phyloP scores from a whole-genome alignment of 2,888 invertebrate genomes.

The Campaea margaritaria region DNA sequence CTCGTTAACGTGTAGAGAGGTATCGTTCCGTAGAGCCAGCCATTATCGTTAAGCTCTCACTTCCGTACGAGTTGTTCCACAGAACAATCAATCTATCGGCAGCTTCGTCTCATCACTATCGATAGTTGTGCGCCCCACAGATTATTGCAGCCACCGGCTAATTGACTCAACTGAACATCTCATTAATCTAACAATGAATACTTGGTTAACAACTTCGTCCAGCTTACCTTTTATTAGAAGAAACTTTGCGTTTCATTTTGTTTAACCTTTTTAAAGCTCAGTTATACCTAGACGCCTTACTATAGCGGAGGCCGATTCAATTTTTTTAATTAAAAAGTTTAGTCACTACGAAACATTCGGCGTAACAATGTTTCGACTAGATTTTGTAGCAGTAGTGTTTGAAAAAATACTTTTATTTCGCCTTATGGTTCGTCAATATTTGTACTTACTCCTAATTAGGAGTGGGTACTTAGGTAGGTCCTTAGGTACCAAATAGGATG shows the following conservation, averaged over 20 bases:
- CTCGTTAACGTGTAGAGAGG: slow-evolving; percentile 23
- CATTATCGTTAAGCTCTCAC: slow-evolving; percentile 42
- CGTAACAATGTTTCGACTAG: slow-evolving; percentile 3
- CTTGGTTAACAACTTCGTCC: slow-evolving; percentile 11
- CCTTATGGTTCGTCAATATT: too few relatives aligned
- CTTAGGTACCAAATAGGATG: too few relatives aligned
- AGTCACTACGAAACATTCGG: slow-evolving; percentile 1
- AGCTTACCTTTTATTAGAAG: slow-evolving; percentile 5
- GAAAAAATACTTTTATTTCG: too few relatives aligned
- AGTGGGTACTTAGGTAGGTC: too few relatives aligned
- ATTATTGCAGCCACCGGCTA: slow-evolving; percentile 25
- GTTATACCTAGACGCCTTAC: slow-evolving; percentile 9
- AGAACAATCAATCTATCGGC: slow-evolving; percentile 53
- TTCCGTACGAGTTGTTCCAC: slow-evolving; percentile 37
- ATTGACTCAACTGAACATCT: slow-evolving; percentile 26
- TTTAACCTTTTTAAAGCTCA: slow-evolving; percentile 15
- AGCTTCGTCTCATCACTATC: slow-evolving; percentile 45
- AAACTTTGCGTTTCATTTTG: slow-evolving; percentile 24
- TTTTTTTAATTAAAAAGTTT: slow-evolving; percentile 25
- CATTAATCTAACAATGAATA: slow-evolving; percentile 24
- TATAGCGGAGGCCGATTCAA: slow-evolving; percentile 1
- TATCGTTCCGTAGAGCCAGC: slow-evolving; percentile 43
- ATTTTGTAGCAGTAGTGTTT: neutral
- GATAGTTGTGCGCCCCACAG: slow-evolving; percentile 45
- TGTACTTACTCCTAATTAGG: too few relatives aligned